A percentile compares a stretch with the other conserved stretches of the same genome.
Conservation (phyloP, 2,797 vertebrate genomes). For the Microchirus variegatus region DNA sequence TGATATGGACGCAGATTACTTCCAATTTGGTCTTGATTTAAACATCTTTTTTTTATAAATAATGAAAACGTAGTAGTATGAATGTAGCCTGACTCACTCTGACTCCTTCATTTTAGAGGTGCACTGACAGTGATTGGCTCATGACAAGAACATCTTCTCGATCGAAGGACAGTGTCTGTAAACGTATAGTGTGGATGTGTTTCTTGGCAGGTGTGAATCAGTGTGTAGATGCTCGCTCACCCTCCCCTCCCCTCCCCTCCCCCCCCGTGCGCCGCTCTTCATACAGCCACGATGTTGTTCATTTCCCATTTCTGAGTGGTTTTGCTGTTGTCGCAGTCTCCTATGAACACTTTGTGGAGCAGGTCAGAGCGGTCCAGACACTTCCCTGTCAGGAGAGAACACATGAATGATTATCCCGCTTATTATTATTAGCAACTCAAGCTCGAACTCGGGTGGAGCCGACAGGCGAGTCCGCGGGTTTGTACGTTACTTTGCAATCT, state of each 20-base stretch:
- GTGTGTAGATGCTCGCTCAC: constrained; percentile 17
- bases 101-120: neutral
- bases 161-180: constrained; percentile 30
- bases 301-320: constrained; percentile 96
- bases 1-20: too few relatives aligned
- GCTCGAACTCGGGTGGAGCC: too few relatives aligned
- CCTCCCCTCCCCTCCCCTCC: neutral
- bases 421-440: neutral
- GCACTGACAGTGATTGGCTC: constrained; percentile 6
- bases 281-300: constrained; percentile 96
- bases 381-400: constrained; percentile 58
- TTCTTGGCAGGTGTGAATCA: constrained; percentile 15
- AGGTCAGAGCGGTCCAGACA: constrained; percentile 93
- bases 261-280: constrained; percentile 49
- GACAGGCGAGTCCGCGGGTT: too few relatives aligned
- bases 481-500: too few relatives aligned
- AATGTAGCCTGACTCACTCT: neutral
- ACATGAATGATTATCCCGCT: neutral
- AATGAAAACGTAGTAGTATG: neutral
- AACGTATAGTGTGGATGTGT: constrained; percentile 22
- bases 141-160: constrained; percentile 5
- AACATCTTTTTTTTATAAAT: too few relatives aligned
- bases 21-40: too few relatives aligned
- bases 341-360: constrained; percentile 93
- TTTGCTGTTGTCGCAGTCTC: constrained; percentile 92